Percentiles rank a stretch among this genome's conserved stretches.
Conservation (phyloP, 1,140 invertebrate genomes). For the Zaprionus davidi region DNA sequence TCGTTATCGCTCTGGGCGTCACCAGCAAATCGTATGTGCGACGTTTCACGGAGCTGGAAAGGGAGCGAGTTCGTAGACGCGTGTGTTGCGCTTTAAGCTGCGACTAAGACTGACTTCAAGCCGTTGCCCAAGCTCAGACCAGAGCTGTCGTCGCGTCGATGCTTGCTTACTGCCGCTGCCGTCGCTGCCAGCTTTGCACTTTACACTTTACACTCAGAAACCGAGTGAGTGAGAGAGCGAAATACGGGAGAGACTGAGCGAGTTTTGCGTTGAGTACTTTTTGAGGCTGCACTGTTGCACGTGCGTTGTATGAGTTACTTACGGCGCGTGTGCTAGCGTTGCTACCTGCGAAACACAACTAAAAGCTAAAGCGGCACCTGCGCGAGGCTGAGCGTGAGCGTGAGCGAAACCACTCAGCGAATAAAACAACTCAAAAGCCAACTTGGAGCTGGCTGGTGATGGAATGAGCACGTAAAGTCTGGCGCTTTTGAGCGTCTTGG, state of each 20-base stretch:
- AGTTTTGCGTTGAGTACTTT: slow-evolving; percentile 16
- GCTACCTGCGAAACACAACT: slow-evolving; percentile 59
- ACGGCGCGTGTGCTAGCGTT: slow-evolving; percentile 33
- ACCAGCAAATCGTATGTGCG: slow-evolving; percentile 30
- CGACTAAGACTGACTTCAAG: slow-evolving; percentile 75
- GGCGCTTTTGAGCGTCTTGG: slow-evolving; percentile 36
- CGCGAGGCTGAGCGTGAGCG: slow-evolving; percentile 10
- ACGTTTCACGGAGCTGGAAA: slow-evolving; percentile 3
- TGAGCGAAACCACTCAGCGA: slow-evolving; percentile 32
- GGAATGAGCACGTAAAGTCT: slow-evolving; percentile 61
- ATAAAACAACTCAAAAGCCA: slow-evolving; percentile 32
- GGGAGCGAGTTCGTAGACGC: slow-evolving; percentile 58
- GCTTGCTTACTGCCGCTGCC: slow-evolving; percentile 35
- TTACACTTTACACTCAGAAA: slow-evolving; percentile 79
- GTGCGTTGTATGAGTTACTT: slow-evolving; percentile 51
- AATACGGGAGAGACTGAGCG: slow-evolving; percentile 9
- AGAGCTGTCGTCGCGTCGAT: slow-evolving; percentile 44
- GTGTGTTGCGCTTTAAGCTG: slow-evolving; percentile 70
- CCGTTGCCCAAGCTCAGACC: slow-evolving; percentile 48
- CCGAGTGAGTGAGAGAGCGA: slow-evolving; percentile 15
- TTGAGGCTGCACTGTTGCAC: slow-evolving; percentile 63
- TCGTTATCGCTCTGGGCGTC: slow-evolving; percentile 36
- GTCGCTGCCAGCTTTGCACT: slow-evolving; percentile 64
- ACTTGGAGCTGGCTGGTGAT: slow-evolving; percentile 28
- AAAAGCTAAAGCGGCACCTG: slow-evolving; percentile 54